Evolutionary conservation across 1,140 invertebrate genomes (phyloP).

Genomic region (Melitaea cinxia): DNA sequence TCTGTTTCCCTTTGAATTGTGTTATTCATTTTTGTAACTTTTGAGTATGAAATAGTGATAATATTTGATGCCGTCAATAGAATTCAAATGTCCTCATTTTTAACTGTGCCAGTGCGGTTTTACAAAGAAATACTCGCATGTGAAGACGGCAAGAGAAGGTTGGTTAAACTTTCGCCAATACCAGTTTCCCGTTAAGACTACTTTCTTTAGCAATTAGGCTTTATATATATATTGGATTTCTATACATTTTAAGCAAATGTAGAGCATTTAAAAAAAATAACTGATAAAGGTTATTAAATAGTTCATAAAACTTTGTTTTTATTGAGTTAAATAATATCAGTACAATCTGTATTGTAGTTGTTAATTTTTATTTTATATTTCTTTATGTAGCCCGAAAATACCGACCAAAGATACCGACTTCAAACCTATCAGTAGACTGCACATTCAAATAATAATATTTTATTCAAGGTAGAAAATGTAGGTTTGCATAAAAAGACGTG

Average conservation of each 20-base stretch:
- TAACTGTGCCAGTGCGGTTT: slow-evolving; percentile 15
- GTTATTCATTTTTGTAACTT: too few relatives aligned
- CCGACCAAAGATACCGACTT: too few relatives aligned
- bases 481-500: too few relatives aligned
- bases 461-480: too few relatives aligned
- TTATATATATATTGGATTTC: neutral
- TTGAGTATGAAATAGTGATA: too few relatives aligned
- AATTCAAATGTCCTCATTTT: neutral
- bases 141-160: neutral
- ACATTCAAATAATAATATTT: too few relatives aligned
- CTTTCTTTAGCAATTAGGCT: slow-evolving; percentile 17
- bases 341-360: too few relatives aligned
- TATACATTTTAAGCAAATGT: neutral
- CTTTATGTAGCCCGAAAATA: too few relatives aligned
- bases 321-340: neutral
- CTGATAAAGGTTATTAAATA: neutral
- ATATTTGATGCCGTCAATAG: neutral
- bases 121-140: slow-evolving; percentile 4
- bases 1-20: too few relatives aligned
- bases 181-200: slow-evolving; percentile 17
- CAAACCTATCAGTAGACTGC: too few relatives aligned
- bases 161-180: slow-evolving; percentile 20
- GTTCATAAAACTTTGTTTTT: neutral
- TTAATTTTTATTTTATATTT: too few relatives aligned
- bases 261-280: neutral